Base-by-base conservation (phyloP, 2,113 vertebrate species). In the Sula dactylatra region DNA sequence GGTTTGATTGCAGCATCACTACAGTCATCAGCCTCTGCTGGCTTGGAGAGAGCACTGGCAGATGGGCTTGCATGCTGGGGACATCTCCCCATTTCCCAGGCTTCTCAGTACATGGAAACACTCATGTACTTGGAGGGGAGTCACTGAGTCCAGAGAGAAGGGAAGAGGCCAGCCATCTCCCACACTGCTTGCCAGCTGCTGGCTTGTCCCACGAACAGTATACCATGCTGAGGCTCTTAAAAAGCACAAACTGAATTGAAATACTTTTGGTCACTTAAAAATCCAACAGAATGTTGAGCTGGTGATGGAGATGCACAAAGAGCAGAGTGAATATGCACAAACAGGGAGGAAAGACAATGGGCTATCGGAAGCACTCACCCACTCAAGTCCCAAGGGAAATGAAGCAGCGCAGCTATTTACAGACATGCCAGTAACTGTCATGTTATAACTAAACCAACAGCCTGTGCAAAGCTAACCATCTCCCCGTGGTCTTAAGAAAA, bases 131-230 rank as follows among this genome's bases (percentile, higher is more conserved):
- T 73, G 76, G 74, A 92, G 79, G 88, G 79, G 45, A 90, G 82
- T 73, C 45, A 22, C 50, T 4, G 42, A 59, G 69, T 20, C 64
- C 17, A 0, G 36, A 64, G 52, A 61, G 73, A 56, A 82, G 49
- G 70, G 62, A 94, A 91, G 88, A 82, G 76, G 82, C 64, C 95
- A 90, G 44, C 50, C 12, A 0, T 47, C 67, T 94, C 90, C 78
- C 92, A 93, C 82, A 95, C 22, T 4, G 0, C 66, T 29, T 94
- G 85, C 87, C 93, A 95, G 93, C 67, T 86, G 88, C 90, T 95
- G 92, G 92, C 92, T 77, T 22, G 6, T 36, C 88, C 88, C 79
- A 80, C 79, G 62, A 56, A 88, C 72, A 7, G 4, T 24, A 26
- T 12, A 77, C 74, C 54, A 32, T 27, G 66, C 74, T 85, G 95